These are phyloP conservation scores for Oedothorax gibbosus DNA, from an alignment of 1,140 invertebrate genomes.

Conservation along the genomic window DNA sequence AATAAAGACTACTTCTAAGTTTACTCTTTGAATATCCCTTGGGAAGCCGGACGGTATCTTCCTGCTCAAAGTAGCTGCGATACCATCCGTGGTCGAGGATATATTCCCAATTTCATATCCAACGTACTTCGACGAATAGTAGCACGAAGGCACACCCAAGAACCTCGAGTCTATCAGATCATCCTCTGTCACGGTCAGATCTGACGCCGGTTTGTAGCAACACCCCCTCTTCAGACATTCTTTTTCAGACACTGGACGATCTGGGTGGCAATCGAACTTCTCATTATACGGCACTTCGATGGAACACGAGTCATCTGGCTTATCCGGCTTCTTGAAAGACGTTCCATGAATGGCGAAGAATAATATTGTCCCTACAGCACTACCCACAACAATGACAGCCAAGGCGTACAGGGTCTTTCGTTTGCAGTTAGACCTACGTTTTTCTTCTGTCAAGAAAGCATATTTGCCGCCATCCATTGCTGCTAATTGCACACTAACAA, in stretches of 20 bases:
- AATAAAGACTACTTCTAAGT: slow-evolving; percentile 74
- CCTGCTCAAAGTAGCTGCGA: slow-evolving; percentile 71
- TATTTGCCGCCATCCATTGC: no score
- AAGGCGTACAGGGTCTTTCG: background rate
- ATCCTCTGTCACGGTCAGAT: background rate
- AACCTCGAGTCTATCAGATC: slow-evolving; percentile 17
- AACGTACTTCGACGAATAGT: slow-evolving; percentile 61
- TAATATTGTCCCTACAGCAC: slow-evolving; percentile 13
- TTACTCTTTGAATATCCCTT: slow-evolving; percentile 74
- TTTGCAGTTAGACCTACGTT: background rate
- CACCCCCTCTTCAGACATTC: slow-evolving; percentile 69
- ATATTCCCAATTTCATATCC: slow-evolving; percentile 61
- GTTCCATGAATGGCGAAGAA: slow-evolving; percentile 25
- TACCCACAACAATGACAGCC: background rate
- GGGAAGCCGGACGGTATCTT: slow-evolving; percentile 75
- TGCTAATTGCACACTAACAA: no score
- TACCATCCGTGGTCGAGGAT: background rate
- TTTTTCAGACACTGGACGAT: slow-evolving; percentile 64
- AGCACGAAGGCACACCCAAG: slow-evolving; percentile 63
- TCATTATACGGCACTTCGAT: slow-evolving; percentile 10
- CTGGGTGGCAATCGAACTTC: slow-evolving; percentile 70
- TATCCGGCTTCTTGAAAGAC: background rate
- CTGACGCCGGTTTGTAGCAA: slow-evolving; percentile 66
- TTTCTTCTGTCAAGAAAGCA: no score
- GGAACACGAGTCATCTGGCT: background rate